phyloP scores from a whole-genome alignment of 2,113 vertebrate species.

The Panurus biarmicus region DNA sequence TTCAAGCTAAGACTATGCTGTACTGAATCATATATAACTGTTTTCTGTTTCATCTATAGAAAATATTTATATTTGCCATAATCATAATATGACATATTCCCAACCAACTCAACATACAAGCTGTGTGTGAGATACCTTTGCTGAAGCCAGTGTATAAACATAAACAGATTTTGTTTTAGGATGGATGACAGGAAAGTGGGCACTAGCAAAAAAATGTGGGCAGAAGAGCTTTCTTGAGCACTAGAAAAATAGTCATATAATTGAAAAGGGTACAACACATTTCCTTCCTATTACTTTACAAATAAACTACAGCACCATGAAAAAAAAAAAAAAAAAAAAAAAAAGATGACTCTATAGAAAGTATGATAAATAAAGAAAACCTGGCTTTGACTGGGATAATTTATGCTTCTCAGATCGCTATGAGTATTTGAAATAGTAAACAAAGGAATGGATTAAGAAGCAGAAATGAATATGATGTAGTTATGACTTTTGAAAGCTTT shows the following conservation, averaged over 20 bases:
- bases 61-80: neutral
- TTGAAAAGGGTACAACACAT: neutral
- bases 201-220: neutral
- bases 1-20: neutral
- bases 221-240: neutral
- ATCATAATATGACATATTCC: neutral
- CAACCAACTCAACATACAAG: neutral
- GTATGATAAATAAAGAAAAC: neutral
- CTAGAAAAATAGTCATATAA: neutral
- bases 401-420: neutral
- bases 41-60: neutral
- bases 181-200: neutral
- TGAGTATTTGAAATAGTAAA: conserved; percentile 5
- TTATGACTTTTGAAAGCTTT: conserved; percentile 16
- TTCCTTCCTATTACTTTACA: neutral
- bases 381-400: neutral
- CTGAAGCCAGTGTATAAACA: neutral
- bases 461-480: neutral
- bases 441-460: neutral
- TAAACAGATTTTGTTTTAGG: neutral
- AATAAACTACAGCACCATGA: neutral
- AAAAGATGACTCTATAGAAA: neutral
- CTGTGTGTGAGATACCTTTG: neutral
- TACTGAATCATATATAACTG: neutral
- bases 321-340: neutral